phyloP scores from a whole-genome alignment of 2,113 vertebrate species.

The Laticauda laticaudata region DNA sequence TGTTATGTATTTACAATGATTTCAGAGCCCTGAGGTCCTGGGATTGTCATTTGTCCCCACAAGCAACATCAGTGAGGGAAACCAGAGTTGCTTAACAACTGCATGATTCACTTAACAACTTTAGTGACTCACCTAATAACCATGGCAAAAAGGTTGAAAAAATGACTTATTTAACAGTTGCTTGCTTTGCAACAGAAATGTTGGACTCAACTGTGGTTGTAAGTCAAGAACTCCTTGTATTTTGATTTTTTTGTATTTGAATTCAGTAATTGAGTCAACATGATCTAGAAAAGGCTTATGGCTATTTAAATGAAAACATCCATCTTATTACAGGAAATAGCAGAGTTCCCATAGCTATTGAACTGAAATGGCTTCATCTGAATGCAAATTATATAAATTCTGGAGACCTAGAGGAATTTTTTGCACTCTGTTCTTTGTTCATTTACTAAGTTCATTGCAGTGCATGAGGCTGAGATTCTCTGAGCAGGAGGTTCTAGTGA shows the following conservation, averaged over 20 bases:
- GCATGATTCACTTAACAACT: neutral
- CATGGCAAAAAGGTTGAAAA: neutral
- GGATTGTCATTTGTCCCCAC: neutral
- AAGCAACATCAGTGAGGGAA: neutral
- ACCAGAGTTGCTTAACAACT: neutral
- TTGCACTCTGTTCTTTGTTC: neutral
- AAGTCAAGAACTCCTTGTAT: neutral
- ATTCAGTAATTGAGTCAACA: neutral
- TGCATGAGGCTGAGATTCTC: neutral
- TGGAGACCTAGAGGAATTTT: neutral
- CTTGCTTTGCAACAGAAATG: neutral
- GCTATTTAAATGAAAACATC: neutral
- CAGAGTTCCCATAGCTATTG: neutral
- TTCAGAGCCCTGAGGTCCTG: neutral
- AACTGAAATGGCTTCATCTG: too few relatives aligned
- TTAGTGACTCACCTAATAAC: neutral
- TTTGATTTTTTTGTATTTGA: neutral
- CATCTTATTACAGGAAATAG: neutral
- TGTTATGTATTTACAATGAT: neutral
- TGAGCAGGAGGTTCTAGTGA: constrained; percentile 19
- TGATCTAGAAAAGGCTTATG: neutral
- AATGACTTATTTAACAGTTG: neutral
- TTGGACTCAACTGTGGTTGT: neutral
- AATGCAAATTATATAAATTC: neutral
- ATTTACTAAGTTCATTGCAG: neutral